Evolutionary conservation across 2,797 vertebrate genomes (phyloP), one percentile per base, ranked within the genome.

Genomic region (Takifugu rubripes): DNA sequence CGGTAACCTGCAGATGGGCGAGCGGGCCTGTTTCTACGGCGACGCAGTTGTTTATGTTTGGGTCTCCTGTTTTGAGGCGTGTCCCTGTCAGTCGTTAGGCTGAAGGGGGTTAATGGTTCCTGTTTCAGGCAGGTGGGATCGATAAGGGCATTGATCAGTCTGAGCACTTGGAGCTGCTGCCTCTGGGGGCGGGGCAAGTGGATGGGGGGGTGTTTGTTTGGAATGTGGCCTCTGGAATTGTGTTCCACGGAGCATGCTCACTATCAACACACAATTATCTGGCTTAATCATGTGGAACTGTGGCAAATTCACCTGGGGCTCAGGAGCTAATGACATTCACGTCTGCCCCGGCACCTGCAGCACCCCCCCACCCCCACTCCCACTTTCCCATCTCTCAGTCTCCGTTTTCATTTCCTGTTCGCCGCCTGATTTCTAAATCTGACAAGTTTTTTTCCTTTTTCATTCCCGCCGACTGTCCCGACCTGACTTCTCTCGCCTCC

Each of bases 251-350:
- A 96, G 95, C 96, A 96, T 94, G 95, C 95, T 98, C 91, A 91
- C 96, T 98, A 98, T 98, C 97, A 98, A 99, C 96, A 99, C 97
- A 98, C 96, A 99, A 99, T 99, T 99, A 99, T 98, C 95, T 99
- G 95, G 94, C 94, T 98, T 98, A 98, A 98, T 98, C 97, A 98
- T 98, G 96, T 98, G 96, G 97, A 99, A 98, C 96, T 95, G 95
- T 95, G 94, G 95, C 93, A 95, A 98, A 98, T 96, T 97, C 97
- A 99, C 97, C 97, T 96, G 97, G 95, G 97, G 97, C 96, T 97
- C 95, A 95, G 94, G 93, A 95, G 97, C 96, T 99, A 99, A 99
- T 99, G 96, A 98, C 95, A 99, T 98, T 97, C 93, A 94, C 95
- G 91, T 95, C 94, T 93, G 94, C 94, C 81, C 93, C 92, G 90